Percentiles rank a stretch among this genome's conserved stretches.
phyloP scores from a whole-genome alignment of 2,888 invertebrate species.

The Alcis repandata region DNA sequence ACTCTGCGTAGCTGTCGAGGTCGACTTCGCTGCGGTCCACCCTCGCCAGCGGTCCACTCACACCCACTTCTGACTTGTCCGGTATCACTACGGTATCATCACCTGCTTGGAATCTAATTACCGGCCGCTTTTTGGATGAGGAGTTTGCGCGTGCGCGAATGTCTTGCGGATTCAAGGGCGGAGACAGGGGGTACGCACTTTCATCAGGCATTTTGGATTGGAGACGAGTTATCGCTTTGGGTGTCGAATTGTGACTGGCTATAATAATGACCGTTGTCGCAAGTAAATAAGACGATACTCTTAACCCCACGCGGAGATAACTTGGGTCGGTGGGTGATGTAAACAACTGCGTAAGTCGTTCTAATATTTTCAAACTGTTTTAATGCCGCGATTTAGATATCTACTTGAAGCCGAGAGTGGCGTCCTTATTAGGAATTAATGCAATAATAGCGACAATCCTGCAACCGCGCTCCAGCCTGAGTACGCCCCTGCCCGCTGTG shows the following conservation, averaged over 20 bases:
- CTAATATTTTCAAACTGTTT: conserved; percentile 20
- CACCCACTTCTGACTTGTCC: conserved; percentile 76
- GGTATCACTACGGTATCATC: conserved; percentile 80
- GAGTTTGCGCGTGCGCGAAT: conserved; percentile 88
- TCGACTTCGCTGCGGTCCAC: conserved; percentile 82
- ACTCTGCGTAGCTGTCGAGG: conserved; percentile 86
- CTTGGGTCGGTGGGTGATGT: conserved; percentile 69
- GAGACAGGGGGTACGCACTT: conserved; percentile 84
- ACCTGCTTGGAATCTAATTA: conserved; percentile 74
- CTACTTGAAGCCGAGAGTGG: not conserved
- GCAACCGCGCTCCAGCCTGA: no score
- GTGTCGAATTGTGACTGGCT: conserved; percentile 57
- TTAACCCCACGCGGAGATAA: conserved; percentile 75
- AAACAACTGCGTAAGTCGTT: conserved; percentile 59
- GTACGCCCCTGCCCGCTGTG: no score
- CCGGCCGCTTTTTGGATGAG: conserved; percentile 72
- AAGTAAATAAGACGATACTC: conserved; percentile 64
- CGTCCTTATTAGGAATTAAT: no score
- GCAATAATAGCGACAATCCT: no score
- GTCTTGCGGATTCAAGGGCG: conserved; percentile 80
- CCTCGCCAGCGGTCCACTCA: conserved; percentile 71
- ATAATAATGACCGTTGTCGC: conserved; percentile 42
- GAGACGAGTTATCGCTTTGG: conserved; percentile 42
- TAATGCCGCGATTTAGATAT: not conserved
- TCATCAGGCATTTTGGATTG: conserved; percentile 86